Evolutionary conservation across 2,888 invertebrate genomes (phyloP).

Genomic region (Artemia sinica): DNA sequence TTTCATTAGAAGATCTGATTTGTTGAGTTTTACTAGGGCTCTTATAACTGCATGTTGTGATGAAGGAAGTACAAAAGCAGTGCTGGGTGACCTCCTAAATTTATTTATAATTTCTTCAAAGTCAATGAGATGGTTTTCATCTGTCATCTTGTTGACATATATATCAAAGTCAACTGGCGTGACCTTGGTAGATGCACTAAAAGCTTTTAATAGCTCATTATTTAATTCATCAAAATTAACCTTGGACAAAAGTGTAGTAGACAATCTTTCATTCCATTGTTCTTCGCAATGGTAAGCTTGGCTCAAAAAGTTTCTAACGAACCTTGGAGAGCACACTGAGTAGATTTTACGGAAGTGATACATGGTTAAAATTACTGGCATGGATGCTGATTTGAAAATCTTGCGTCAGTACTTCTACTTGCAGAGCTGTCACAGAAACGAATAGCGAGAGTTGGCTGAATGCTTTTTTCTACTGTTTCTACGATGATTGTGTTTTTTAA

Average conservation of each 20-base stretch:
- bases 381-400: too few relatives aligned
- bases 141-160: constrained; percentile 49
- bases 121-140: constrained; percentile 45
- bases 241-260: constrained; percentile 43
- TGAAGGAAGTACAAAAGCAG: constrained; percentile 52
- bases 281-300: constrained; percentile 52
- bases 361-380: too few relatives aligned
- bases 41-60: constrained; percentile 62
- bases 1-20: constrained; percentile 46
- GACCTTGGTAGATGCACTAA: constrained; percentile 42
- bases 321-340: too few relatives aligned
- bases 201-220: constrained; percentile 48
- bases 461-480: too few relatives aligned
- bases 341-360: too few relatives aligned
- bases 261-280: constrained; percentile 47
- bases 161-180: constrained; percentile 67
- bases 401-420: too few relatives aligned
- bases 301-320: constrained; percentile 40
- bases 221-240: constrained; percentile 48
- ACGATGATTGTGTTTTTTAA: too few relatives aligned
- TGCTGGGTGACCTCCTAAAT: constrained; percentile 51
- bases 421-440: too few relatives aligned
- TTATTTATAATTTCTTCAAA: constrained; percentile 51
- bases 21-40: constrained; percentile 34
- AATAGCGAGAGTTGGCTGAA: too few relatives aligned